Base-by-base conservation (phyloP, 2,113 vertebrate species). In the Micromys minutus region DNA sequence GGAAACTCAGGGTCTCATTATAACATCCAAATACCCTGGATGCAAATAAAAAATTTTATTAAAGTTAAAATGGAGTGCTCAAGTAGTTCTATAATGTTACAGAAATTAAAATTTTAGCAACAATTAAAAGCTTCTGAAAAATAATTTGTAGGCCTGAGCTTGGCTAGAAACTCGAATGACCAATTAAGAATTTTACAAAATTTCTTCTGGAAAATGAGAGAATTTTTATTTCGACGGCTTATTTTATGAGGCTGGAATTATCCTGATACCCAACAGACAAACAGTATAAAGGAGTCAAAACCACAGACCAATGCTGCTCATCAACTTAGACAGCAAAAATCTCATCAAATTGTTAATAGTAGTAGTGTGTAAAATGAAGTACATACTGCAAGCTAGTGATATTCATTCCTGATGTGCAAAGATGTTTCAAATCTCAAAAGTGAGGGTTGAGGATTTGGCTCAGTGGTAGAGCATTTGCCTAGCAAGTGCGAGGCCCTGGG, bases 311-410 rank as follows among this genome's bases (percentile, higher is more conserved):
- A 2, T 67, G 69, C 29, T 11, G 16, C 71, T 83, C 15, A 12
- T 52, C 67, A 91, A 36, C 29, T 61, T 84, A 76, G 15, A 76
- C 67, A 61, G 10, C 22, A 34, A 81, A 71, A 39, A 52, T 36
- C 61, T 88, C 16, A 76, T 50, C 21, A 87, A 91, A 39, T 39
- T 67, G 39, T 69, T 84, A 96, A 59, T 59, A 91, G 77, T 61
- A 22, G 11, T 59, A 91, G 19, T 52, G 7, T 83, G 39, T 87
- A 50, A 87, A 74, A 50, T 69, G 31, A 95, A 81, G 55, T 39
- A 34, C 31, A 39, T 0, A 2, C 65, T 24, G n/a, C 12, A n/a
- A 45, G 12, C 8, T 86, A 24, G 16, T 90, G 19, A 39, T 15
- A 75, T 94, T 81, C 19, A 34, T 87, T 50, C 15, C 39, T 91